Base-by-base conservation (phyloP, 2,797 vertebrate genomes). In the Rhinatrema bivittatum region DNA sequence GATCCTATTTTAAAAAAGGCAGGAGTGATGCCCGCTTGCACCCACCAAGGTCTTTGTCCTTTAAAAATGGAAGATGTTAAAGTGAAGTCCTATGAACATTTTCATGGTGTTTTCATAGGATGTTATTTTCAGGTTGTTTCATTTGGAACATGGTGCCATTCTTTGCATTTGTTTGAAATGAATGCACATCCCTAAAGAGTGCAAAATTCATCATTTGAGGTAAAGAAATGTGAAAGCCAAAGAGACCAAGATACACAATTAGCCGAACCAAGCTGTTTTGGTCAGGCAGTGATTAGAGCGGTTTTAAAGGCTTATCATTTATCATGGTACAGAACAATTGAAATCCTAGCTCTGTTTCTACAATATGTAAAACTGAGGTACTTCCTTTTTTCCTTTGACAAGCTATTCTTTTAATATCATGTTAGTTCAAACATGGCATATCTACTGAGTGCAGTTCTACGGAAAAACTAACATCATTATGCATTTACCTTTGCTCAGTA, bases 141-240 rank as follows among this genome's bases (percentile, higher is more conserved):
- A n/a, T n/a, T n/a, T n/a, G n/a, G n/a, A n/a, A n/a, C n/a, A n/a
- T n/a, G n/a, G n/a, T n/a, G n/a, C n/a, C n/a, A n/a, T n/a, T n/a
- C n/a, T n/a, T n/a, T n/a, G n/a, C n/a, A n/a, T n/a, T n/a, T n/a
- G n/a, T n/a, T n/a, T n/a, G n/a, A n/a, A n/a, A n/a, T n/a, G n/a
- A n/a, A n/a, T n/a, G n/a, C n/a, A n/a, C n/a, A n/a, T n/a, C n/a
- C n/a, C n/a, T n/a, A n/a, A n/a, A n/a, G n/a, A n/a, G n/a, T n/a
- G n/a, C n/a, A 17, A 30, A 39, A 29, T 36, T 12, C 46, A 72
- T 57, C 16, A 22, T 70, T 68, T 65, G 57, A 64, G 52, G 50
- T n/a, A 56, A 72, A 79, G 69, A 69, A 70, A 64, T 50, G 66
- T 66, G 56, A 56, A 76, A 70, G 34, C 48, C 52, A 68, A 74